phyloP scores from a whole-genome alignment of 1,140 invertebrate genomes.

The Drosophila simulans region DNA sequence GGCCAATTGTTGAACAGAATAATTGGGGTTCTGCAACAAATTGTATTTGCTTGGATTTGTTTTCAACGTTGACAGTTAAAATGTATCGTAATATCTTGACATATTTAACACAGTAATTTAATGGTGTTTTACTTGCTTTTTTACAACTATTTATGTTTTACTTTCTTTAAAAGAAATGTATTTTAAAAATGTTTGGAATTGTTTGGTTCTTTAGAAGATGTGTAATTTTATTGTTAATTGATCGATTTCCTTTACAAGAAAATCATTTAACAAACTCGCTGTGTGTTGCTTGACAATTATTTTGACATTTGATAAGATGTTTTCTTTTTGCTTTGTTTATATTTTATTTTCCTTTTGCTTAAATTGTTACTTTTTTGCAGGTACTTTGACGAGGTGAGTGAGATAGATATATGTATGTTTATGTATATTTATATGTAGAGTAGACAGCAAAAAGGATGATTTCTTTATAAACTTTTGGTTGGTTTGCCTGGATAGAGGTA shows the following conservation, averaged over 20 bases:
- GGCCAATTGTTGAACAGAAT: constrained; percentile 37
- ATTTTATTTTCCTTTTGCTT: neutral
- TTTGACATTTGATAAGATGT: constrained; percentile 25
- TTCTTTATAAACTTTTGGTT: constrained; percentile 49
- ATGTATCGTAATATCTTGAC: constrained; percentile 42
- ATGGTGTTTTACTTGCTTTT: constrained; percentile 9
- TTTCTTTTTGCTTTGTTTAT: constrained; percentile 17
- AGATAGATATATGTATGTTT: constrained; percentile 48
- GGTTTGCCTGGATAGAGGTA: constrained; percentile 43
- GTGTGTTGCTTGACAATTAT: constrained; percentile 18
- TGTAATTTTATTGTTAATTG: constrained; percentile 20
- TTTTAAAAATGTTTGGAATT: constrained; percentile 29
- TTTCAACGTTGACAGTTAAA: constrained; percentile 8
- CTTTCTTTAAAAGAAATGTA: constrained; percentile 41
- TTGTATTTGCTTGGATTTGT: neutral
- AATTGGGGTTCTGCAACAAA: constrained; percentile 1
- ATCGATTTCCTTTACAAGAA: constrained; percentile 26
- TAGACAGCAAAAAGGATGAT: constrained; percentile 55
- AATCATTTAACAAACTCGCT: constrained; percentile 21
- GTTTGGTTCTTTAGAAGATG: constrained; percentile 35
- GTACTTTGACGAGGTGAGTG: constrained; percentile 77
- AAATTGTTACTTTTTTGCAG: constrained; percentile 54
- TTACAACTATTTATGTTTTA: constrained; percentile 24
- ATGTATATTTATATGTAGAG: constrained; percentile 40
- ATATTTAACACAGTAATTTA: constrained; percentile 23